phyloP scores from a whole-genome alignment of 2,113 vertebrate genomes.

The Dipodomys stephensi region DNA sequence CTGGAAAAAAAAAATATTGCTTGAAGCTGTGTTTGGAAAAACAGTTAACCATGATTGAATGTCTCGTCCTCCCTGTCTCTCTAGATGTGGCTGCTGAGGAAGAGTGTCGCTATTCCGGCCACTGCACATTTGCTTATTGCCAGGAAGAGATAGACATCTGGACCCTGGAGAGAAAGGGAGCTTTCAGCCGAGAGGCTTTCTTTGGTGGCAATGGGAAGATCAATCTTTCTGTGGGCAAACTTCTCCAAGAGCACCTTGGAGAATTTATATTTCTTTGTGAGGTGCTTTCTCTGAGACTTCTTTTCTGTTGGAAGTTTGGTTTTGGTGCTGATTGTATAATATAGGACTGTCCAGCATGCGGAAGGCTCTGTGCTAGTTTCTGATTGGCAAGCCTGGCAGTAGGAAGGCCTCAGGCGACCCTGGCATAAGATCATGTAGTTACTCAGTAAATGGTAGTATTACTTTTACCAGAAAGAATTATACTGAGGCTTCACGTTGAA shows the following conservation, averaged over 20 bases:
- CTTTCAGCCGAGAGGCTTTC: constrained; percentile 94
- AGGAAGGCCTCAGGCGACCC: not conserved
- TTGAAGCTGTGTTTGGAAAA: constrained; percentile 2
- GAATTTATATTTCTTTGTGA: constrained; percentile 99
- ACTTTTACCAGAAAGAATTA: not conserved
- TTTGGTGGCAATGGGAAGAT: constrained; percentile 92
- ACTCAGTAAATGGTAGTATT: not conserved
- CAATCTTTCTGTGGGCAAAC: constrained; percentile 91
- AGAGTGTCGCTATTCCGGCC: constrained; percentile 95
- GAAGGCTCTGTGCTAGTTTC: too few relatives aligned
- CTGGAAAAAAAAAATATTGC: not conserved
- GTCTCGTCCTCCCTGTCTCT: not conserved
- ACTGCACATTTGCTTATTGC: constrained; percentile 98
- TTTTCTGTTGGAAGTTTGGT: constrained; percentile 4
- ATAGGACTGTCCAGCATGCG: not conserved
- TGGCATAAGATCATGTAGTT: not conserved
- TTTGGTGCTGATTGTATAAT: not conserved
- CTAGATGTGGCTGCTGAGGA: constrained; percentile 95
- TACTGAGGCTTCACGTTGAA: not conserved
- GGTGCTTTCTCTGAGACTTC: constrained; percentile 82
- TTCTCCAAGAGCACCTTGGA: constrained; percentile 96
- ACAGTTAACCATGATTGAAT: not conserved
- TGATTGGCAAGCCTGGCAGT: not conserved
- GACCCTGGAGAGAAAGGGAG: constrained; percentile 96
- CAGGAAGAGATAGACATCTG: constrained; percentile 99